phyloP scores from a whole-genome alignment of 2,797 vertebrate genomes.

The Sebastes hubbsi region DNA sequence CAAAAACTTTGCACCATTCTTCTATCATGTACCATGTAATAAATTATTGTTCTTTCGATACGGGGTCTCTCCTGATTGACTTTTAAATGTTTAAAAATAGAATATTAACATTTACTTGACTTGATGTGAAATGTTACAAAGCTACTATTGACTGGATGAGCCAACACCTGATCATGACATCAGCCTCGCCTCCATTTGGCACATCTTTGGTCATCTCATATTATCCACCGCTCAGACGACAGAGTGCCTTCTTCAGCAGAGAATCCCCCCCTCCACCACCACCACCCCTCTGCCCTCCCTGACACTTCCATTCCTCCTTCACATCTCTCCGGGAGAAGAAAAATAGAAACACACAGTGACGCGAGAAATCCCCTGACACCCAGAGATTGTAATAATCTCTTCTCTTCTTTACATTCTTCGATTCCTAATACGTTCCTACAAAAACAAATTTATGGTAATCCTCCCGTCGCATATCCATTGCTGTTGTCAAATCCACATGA shows the following conservation, averaged over 20 bases:
- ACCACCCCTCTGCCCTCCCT: constrained; percentile 35
- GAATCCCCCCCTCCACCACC: background rate
- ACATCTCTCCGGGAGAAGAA: constrained; percentile 44
- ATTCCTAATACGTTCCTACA: constrained; percentile 67
- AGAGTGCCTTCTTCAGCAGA: constrained; percentile 30
- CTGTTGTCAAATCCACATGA: constrained; percentile 76
- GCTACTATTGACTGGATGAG: background rate
- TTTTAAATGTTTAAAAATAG: background rate
- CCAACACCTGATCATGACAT: background rate
- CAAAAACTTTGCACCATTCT: too few species aligned
- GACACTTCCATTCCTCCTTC: constrained; percentile 50
- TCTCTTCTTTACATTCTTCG: constrained; percentile 69
- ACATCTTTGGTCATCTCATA: constrained; percentile 17
- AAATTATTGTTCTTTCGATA: too few species aligned
- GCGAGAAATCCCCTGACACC: constrained; percentile 69
- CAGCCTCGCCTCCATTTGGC: constrained; percentile 1
- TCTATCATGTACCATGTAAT: too few species aligned
- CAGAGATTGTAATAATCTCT: constrained; percentile 74
- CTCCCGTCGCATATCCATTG: constrained; percentile 50
- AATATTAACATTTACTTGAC: background rate
- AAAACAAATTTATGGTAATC: constrained; percentile 81
- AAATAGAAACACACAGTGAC: constrained; percentile 61
- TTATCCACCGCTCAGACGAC: constrained; percentile 23
- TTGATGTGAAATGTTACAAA: background rate
- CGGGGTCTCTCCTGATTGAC: too few species aligned